Conservation (phyloP, 2,113 vertebrate species). For the Caracal caracal region DNA sequence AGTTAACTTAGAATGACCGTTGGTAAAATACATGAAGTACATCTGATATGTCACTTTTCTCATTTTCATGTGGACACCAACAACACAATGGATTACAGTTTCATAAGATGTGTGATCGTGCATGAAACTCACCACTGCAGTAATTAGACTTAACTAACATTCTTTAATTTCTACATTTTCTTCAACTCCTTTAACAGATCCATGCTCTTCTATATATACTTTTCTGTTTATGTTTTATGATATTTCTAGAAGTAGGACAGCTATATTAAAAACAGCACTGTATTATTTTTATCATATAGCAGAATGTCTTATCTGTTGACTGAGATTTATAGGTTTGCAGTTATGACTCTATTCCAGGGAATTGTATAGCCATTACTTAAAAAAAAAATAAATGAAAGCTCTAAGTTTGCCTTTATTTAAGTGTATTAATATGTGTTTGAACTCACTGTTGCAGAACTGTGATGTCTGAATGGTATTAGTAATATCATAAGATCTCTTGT, state of each 20-base stretch:
- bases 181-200: neutral
- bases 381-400: neutral
- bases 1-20: neutral
- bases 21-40: neutral
- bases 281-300: conserved; percentile 42
- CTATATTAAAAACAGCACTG: neutral
- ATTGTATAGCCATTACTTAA: neutral
- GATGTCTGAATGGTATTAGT: neutral
- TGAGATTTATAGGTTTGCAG: conserved; percentile 6
- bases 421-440: neutral
- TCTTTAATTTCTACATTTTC: neutral
- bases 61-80: neutral
- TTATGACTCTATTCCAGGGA: neutral
- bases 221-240: conserved; percentile 8
- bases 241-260: conserved; percentile 26
- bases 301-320: neutral
- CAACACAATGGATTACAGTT: neutral
- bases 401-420: neutral
- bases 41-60: neutral
- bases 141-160: conserved; percentile 38
- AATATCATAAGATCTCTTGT: neutral
- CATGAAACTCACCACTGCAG: neutral
- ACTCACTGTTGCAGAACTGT: neutral
- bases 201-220: neutral
- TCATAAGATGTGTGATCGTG: neutral